These are phyloP conservation scores for Paguma larvata DNA, from an alignment of 2,797 vertebrate species.

Conservation along the genomic window DNA sequence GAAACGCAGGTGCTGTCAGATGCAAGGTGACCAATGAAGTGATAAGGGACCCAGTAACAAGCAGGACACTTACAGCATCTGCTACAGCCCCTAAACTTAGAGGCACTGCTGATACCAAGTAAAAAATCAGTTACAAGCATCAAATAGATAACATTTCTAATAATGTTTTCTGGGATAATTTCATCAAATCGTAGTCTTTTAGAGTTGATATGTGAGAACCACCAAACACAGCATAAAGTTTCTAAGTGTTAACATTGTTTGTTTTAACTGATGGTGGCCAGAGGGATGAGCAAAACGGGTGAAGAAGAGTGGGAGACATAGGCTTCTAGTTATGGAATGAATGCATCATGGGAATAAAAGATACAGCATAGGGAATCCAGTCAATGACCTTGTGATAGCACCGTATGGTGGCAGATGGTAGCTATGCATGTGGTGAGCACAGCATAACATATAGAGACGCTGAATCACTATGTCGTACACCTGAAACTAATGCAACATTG, in stretches of 20 bases:
- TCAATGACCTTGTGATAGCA: no score
- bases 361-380: neutral
- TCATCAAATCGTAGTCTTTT: neutral
- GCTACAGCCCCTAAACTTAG: neutral
- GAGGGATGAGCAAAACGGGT: neutral
- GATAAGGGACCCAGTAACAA: neutral
- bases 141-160: neutral
- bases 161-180: neutral
- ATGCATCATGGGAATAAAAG: neutral
- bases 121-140: neutral
- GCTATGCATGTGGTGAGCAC: no score
- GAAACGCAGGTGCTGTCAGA: neutral
- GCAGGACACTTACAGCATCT: neutral
- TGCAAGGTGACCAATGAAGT: neutral
- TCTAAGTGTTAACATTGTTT: neutral
- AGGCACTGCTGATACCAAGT: neutral
- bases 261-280: neutral
- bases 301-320: neutral
- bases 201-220: neutral
- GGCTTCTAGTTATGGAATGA: neutral
- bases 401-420: no score
- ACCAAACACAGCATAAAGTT: neutral
- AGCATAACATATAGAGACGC: neutral
- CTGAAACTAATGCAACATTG: neutral
- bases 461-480: neutral